Evolutionary conservation across 2,797 vertebrate species (phyloP).

Genomic region (Spondyliosoma cantharus): DNA sequence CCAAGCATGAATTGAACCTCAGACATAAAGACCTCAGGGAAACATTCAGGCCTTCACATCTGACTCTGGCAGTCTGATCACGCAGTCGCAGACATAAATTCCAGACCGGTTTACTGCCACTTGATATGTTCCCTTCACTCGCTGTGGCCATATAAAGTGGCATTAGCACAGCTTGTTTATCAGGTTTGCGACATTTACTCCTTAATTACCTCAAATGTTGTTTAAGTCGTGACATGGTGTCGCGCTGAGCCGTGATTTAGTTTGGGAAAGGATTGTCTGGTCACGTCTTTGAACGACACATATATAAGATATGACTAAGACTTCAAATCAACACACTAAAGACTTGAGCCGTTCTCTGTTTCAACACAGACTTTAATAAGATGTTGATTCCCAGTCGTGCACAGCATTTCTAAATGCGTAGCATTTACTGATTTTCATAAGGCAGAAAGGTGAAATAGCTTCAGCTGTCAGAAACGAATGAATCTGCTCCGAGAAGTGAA

Average conservation of each 20-base stretch:
- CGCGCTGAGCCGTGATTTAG: neutral
- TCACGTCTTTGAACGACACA: neutral
- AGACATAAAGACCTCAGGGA: constrained; percentile 68
- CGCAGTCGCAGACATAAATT: constrained; percentile 64
- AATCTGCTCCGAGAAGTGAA: constrained; percentile 1
- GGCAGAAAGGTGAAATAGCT: neutral
- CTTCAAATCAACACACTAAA: neutral
- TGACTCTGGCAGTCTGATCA: constrained; percentile 70
- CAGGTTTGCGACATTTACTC: constrained; percentile 45
- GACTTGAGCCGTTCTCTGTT: neutral
- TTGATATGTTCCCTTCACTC: constrained; percentile 61
- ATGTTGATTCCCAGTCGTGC: neutral
- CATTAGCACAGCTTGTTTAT: constrained; percentile 47
- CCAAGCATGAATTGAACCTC: constrained; percentile 67
- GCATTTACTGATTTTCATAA: neutral
- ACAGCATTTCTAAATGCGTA: neutral
- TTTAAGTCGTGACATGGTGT: neutral
- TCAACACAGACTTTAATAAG: neutral
- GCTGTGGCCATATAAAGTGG: constrained; percentile 67
- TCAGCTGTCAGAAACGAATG: neutral
- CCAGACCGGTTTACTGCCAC: constrained; percentile 68
- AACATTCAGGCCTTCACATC: constrained; percentile 70
- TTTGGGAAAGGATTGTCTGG: neutral
- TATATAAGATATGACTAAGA: neutral
- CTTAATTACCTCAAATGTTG: constrained; percentile 33